phyloP scores from a whole-genome alignment of 1,140 invertebrate species.

The Varroa destructor region DNA sequence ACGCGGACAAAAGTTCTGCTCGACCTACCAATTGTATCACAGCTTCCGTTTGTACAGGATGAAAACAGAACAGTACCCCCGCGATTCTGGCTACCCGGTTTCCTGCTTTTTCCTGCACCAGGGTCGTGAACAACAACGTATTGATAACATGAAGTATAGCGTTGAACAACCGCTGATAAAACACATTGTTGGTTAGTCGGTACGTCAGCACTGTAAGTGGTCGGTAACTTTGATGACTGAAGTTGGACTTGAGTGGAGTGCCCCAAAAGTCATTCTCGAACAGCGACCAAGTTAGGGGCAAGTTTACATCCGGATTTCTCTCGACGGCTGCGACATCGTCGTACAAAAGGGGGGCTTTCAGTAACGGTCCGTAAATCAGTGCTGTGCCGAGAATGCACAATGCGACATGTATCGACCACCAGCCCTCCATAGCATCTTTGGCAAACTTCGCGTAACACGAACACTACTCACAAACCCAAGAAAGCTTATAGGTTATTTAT shows the following conservation, averaged over 20 bases:
- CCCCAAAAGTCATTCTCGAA: slow-evolving; percentile 83
- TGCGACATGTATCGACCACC: neutral
- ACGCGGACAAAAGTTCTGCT: slow-evolving; percentile 44
- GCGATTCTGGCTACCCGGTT: slow-evolving; percentile 48
- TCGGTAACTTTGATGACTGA: slow-evolving; percentile 78
- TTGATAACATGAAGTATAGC: slow-evolving; percentile 55
- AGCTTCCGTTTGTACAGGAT: slow-evolving; percentile 86
- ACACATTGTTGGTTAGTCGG: slow-evolving; percentile 47
- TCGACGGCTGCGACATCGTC: slow-evolving; percentile 16
- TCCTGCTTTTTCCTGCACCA: slow-evolving; percentile 46
- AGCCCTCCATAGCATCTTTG: too few species aligned
- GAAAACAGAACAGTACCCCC: slow-evolving; percentile 68
- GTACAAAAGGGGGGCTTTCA: neutral
- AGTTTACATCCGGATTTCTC: slow-evolving; percentile 4
- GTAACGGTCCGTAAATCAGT: neutral
- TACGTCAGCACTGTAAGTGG: slow-evolving; percentile 66
- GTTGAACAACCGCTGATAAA: slow-evolving; percentile 58
- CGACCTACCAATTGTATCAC: slow-evolving; percentile 46
- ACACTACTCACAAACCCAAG: too few species aligned
- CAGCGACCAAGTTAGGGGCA: slow-evolving; percentile 36
- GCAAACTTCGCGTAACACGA: too few species aligned
- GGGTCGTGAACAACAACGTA: slow-evolving; percentile 49
- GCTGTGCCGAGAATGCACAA: slow-evolving; percentile 3
- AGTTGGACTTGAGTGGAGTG: slow-evolving; percentile 55
- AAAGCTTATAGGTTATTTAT: too few species aligned